Conservation (phyloP, 1,140 invertebrate species). For the Polypedilum pembai region DNA sequence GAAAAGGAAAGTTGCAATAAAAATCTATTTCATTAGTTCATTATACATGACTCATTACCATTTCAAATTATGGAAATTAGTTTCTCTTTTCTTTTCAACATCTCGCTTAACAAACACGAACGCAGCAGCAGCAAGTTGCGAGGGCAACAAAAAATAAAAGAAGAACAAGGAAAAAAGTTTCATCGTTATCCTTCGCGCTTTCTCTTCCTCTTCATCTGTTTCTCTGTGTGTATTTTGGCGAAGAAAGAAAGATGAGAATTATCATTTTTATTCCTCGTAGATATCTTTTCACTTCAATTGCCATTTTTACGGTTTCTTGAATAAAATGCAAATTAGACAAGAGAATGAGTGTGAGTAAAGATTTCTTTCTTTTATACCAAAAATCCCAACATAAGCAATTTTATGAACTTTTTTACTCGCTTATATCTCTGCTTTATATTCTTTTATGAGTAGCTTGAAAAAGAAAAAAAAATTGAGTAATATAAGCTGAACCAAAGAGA, state of each 20-base stretch:
- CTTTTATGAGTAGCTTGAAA: too few species aligned
- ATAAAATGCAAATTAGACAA: conserved; percentile 19
- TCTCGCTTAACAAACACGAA: not conserved
- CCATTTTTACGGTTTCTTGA: conserved; percentile 17
- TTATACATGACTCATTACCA: not conserved
- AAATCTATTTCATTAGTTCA: conserved; percentile 19
- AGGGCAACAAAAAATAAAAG: not conserved
- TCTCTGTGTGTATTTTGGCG: not conserved
- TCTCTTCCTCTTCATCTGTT: not conserved
- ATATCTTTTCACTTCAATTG: conserved; percentile 18
- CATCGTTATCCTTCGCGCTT: conserved; percentile 10
- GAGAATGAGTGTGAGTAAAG: not conserved
- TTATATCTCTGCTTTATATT: conserved; percentile 19
- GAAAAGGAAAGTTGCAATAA: conserved; percentile 18
- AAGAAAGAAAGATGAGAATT: not conserved
- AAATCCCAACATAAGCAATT: conserved; percentile 18
- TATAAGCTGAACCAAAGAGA: not conserved
- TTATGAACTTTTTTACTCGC: conserved; percentile 6
- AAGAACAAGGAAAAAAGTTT: not conserved
- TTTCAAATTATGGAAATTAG: conserved; percentile 19
- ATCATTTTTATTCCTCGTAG: conserved; percentile 13
- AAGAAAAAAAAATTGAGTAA: too few species aligned
- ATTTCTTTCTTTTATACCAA: not conserved
- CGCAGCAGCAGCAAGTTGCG: not conserved
- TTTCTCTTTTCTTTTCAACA: conserved; percentile 9